These are phyloP conservation scores for Percopsis omiscomaycus DNA, from an alignment of 2,797 vertebrate species.

Conservation along the genomic window DNA sequence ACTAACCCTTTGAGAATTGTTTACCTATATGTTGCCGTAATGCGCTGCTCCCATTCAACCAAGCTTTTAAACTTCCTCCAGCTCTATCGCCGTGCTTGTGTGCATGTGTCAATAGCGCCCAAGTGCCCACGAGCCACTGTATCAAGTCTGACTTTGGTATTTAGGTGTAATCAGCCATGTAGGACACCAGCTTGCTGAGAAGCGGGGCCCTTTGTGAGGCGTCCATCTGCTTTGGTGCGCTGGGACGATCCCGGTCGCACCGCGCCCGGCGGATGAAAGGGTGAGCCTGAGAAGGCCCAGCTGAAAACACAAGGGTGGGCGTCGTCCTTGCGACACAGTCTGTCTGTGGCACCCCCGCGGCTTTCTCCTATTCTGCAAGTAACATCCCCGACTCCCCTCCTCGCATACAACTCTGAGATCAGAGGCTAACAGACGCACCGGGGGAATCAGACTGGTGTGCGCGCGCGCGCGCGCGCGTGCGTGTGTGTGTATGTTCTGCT, in stretches of 20 bases:
- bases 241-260: conserved; percentile 73
- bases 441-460: conserved; percentile 53
- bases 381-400: conserved; percentile 56
- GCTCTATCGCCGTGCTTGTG: conserved; percentile 58
- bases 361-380: conserved; percentile 67
- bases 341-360: conserved; percentile 61
- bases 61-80: background rate
- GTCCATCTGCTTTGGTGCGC: conserved; percentile 91
- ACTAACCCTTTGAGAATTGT: conserved; percentile 1
- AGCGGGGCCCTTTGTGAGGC: conserved; percentile 86
- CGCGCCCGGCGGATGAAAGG: conserved; percentile 74
- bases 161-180: conserved; percentile 96
- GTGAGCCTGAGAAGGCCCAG: conserved; percentile 68
- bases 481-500: conserved; percentile 29
- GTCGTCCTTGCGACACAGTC: conserved; percentile 64
- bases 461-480: conserved; percentile 26
- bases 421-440: conserved; percentile 67
- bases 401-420: conserved; percentile 72
- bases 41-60: background rate
- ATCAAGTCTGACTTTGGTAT: conserved; percentile 92
- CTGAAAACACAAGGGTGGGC: conserved; percentile 72
- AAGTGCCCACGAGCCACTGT: conserved; percentile 90
- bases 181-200: conserved; percentile 96
- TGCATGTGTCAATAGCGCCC: conserved; percentile 81
- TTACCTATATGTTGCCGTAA: background rate